Conservation (phyloP, 2,888 invertebrate species). For the Troides aeacus region DNA sequence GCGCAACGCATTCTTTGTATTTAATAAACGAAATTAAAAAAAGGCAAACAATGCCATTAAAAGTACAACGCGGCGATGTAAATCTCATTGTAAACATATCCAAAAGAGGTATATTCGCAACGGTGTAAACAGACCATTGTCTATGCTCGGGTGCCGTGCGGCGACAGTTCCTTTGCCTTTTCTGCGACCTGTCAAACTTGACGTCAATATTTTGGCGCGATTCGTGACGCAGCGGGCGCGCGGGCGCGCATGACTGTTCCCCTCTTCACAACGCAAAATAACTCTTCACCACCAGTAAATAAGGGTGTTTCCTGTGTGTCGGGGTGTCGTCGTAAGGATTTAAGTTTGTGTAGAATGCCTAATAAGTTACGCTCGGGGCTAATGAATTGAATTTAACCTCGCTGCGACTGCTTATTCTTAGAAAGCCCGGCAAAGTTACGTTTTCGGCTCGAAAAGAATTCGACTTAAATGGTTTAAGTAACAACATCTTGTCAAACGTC, state of each 20-base stretch:
- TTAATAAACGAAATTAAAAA: neutral
- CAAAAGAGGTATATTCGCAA: constrained; percentile 50
- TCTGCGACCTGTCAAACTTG: constrained; percentile 43
- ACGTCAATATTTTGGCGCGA: constrained; percentile 64
- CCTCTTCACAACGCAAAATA: constrained; percentile 25
- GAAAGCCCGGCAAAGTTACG: constrained; percentile 46
- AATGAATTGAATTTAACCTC: constrained; percentile 61
- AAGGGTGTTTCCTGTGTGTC: constrained; percentile 30
- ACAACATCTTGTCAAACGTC: constrained; percentile 26
- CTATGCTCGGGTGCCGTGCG: constrained; percentile 40
- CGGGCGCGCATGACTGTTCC: constrained; percentile 4
- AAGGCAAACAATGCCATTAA: constrained; percentile 22
- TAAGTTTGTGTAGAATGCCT: constrained; percentile 45
- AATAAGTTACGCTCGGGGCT: constrained; percentile 58
- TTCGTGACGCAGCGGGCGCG: constrained; percentile 67
- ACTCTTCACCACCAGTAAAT: constrained; percentile 31
- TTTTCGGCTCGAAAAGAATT: constrained; percentile 24
- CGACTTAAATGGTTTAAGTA: constrained; percentile 2
- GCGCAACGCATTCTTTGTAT: constrained; percentile 2
- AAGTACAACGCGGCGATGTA: constrained; percentile 4
- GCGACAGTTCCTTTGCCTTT: constrained; percentile 36
- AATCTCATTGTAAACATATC: constrained; percentile 33
- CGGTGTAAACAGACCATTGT: constrained; percentile 43
- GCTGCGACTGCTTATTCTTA: constrained; percentile 48
- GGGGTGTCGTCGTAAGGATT: constrained; percentile 23